phyloP scores from a whole-genome alignment of 1,140 invertebrate genomes.

The Dufourea novaeangliae region DNA sequence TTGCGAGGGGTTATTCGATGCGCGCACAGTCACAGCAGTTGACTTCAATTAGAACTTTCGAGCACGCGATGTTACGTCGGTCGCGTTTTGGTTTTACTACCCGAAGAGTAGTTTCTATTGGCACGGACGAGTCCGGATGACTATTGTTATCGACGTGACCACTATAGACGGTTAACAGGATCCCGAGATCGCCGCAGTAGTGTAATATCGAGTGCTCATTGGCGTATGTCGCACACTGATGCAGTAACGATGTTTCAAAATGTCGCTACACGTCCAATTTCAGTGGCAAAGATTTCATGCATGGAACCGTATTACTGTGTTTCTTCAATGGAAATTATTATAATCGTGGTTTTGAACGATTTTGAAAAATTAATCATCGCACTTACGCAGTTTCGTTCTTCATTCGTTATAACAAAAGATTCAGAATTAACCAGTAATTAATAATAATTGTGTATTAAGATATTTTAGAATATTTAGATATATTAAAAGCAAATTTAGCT shows the following conservation, averaged over 20 bases:
- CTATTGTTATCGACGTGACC: conserved; percentile 15
- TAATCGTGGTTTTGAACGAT: too few species aligned
- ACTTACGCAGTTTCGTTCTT: too few species aligned
- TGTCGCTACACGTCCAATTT: conserved; percentile 6
- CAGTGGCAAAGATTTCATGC: background rate
- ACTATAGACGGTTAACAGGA: conserved; percentile 2
- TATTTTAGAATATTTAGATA: too few species aligned
- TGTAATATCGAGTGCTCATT: conserved; percentile 4
- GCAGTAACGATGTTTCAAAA: background rate
- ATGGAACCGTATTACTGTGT: background rate
- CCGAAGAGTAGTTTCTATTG: background rate
- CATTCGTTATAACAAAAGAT: too few species aligned
- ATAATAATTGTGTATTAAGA: too few species aligned
- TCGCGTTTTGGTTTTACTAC: background rate
- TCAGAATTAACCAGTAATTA: too few species aligned
- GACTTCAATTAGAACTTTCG: conserved; percentile 10
- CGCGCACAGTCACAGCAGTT: background rate
- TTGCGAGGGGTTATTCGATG: background rate
- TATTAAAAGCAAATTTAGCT: too few species aligned
- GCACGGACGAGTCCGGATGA: background rate
- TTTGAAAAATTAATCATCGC: too few species aligned
- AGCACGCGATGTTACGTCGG: background rate
- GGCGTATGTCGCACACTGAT: background rate
- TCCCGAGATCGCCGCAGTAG: background rate
- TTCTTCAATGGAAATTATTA: too few species aligned